Evolutionary conservation across 2,113 vertebrate species (phyloP), one percentile per base, ranked within the genome.

Genomic region (Colinus virginianus): DNA sequence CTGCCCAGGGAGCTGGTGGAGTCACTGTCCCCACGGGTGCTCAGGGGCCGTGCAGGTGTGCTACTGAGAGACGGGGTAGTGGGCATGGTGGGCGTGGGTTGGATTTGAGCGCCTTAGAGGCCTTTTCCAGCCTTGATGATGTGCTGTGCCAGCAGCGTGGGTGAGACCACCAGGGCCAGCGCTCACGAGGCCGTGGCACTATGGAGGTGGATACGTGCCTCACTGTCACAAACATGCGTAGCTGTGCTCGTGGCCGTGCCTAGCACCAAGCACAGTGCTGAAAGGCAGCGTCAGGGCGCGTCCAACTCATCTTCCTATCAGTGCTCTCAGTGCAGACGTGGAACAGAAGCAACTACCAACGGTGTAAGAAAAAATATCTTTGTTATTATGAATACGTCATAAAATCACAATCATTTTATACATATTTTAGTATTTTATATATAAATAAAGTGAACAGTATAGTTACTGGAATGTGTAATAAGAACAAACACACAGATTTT

Each of bases 311-410:
- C 45, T 76, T 36, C 20, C 46, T 23, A 43, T 30, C 51, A 30
- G 26, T 17, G 26, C 51, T 17, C 16, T 16, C 28, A 17, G 51
- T 17, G 55, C 49, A n/a, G 53, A 66, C 15, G 21, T 42, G 19
- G 71, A 71, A 97, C 49, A 96, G 95, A 94, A 94, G 53, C 90
- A 93, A 62, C 80, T 55, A 90, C 64, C 79, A 93, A 34, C 58
- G 78, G 53, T 0, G 1, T 98, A 97, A 95, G 96, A 98, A 98
- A 98, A 98, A 98, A 98, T 98, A 98, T 94, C 94, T 97, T 98
- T 98, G 95, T 98, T 97, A 96, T 97, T 96, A 97, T 30, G 97
- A 96, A 95, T 95, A 90, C 86, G 94, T 77, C 87, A 90, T 96
- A 97, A 94, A 97, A 93, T 97, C 94, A 96, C 77, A 88, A 48